Percentiles rank a stretch among this genome's conserved stretches.
Conservation (phyloP, 2,113 vertebrate species). For the Poeciliopsis retropinna region DNA sequence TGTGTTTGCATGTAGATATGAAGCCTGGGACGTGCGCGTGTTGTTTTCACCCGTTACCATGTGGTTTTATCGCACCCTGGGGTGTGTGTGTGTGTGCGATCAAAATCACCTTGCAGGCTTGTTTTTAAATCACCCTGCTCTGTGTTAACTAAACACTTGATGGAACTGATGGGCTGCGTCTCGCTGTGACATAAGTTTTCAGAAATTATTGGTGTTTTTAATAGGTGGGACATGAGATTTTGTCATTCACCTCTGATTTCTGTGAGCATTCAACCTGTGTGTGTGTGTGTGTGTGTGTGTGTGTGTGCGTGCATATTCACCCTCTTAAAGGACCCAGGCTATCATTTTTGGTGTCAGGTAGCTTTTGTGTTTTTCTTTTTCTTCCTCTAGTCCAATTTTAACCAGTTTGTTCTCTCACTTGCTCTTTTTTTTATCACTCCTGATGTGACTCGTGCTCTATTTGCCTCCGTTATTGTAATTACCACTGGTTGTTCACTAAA, state of each 20-base stretch:
- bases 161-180: background rate
- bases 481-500: slow-evolving; percentile 48
- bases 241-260: slow-evolving; percentile 30
- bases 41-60: slow-evolving; percentile 3
- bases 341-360: slow-evolving; percentile 40
- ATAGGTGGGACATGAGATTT: slow-evolving; percentile 23
- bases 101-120: slow-evolving; percentile 57
- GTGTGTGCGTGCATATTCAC: slow-evolving; percentile 20
- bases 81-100: background rate
- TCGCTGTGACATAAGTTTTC: background rate
- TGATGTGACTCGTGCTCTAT: slow-evolving; percentile 64
- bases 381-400: background rate
- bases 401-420: slow-evolving; percentile 14
- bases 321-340: slow-evolving; percentile 29
- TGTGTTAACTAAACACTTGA: slow-evolving; percentile 1
- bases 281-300: slow-evolving; percentile 34
- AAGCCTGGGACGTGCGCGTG: slow-evolving; percentile 8
- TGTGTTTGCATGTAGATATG: slow-evolving; percentile 38
- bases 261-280: slow-evolving; percentile 14
- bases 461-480: slow-evolving; percentile 50
- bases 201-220: slow-evolving; percentile 27
- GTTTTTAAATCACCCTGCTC: slow-evolving; percentile 15
- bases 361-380: background rate
- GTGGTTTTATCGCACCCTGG: slow-evolving; percentile 34
- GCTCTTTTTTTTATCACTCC: slow-evolving; percentile 11